phyloP scores from a whole-genome alignment of 2,113 vertebrate genomes.

The Hemichromis elongatus region DNA sequence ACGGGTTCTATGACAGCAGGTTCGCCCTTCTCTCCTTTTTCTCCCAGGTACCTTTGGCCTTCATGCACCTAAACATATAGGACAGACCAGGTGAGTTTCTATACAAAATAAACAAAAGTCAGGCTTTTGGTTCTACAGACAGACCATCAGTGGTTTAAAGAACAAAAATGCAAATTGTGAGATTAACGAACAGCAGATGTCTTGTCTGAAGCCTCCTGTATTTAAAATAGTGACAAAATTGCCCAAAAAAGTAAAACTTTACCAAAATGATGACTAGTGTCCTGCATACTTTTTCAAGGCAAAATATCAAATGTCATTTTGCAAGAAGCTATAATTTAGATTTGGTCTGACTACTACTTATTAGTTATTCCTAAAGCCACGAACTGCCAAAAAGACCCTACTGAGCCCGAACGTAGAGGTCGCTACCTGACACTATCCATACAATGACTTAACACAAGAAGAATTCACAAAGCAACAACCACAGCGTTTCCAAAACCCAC shows the following conservation, averaged over 20 bases:
- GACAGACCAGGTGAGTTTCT: neutral
- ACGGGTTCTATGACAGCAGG: conserved; percentile 97
- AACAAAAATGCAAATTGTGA: neutral
- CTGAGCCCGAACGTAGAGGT: conserved; percentile 31
- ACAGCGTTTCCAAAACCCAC: conserved; percentile 11
- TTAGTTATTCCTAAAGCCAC: conserved; percentile 23
- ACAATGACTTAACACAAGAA: conserved; percentile 61
- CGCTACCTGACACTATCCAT: conserved; percentile 62
- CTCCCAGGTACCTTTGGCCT: conserved; percentile 80
- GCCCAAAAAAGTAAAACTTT: neutral
- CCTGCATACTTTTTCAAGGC: neutral
- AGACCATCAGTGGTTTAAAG: neutral
- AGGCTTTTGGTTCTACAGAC: neutral
- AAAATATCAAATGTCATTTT: conserved; percentile 41
- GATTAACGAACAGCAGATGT: neutral
- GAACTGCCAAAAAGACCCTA: conserved; percentile 18
- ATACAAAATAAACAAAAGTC: neutral
- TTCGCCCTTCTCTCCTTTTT: conserved; percentile 97
- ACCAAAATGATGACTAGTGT: neutral
- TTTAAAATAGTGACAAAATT: conserved; percentile 11
- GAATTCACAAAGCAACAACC: conserved; percentile 51
- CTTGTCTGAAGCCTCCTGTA: neutral
- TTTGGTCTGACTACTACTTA: conserved; percentile 37
- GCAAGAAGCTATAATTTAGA: conserved; percentile 51
- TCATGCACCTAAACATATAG: conserved; percentile 75